phyloP scores from a whole-genome alignment of 2,888 invertebrate species.

The Emmelina monodactyla region DNA sequence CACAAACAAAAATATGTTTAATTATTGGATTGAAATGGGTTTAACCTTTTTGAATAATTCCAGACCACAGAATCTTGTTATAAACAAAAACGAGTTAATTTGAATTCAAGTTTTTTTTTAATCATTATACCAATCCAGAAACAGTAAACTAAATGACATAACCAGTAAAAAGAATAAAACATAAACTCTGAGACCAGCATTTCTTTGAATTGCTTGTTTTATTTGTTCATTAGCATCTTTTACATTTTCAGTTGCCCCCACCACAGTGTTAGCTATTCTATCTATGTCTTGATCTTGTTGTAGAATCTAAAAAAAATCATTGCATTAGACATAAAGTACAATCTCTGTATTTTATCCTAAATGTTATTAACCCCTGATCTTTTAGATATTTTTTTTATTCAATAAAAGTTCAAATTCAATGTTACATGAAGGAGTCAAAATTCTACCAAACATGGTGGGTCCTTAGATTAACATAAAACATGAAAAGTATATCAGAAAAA shows the following conservation, averaged over 20 bases:
- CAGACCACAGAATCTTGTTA: too few species aligned
- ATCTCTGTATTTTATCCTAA: too few species aligned
- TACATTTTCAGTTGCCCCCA: slow-evolving; percentile 94
- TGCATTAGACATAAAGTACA: too few species aligned
- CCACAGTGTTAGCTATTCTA: slow-evolving; percentile 85
- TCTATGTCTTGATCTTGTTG: slow-evolving; percentile 95
- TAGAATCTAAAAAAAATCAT: slow-evolving; percentile 72
- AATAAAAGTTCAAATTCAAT: too few species aligned
- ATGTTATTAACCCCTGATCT: too few species aligned
- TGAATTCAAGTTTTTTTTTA: too few species aligned
- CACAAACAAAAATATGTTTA: too few species aligned
- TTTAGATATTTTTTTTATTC: too few species aligned
- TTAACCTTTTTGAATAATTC: too few species aligned
- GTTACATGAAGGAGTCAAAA: too few species aligned
- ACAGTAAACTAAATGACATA: slow-evolving; percentile 93
- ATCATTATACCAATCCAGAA: slow-evolving; percentile 99
- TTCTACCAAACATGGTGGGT: slow-evolving; percentile 6
- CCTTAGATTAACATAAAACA: neutral
- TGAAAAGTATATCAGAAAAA: neutral
- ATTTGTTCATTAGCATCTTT: slow-evolving; percentile 97
- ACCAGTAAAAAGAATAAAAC: slow-evolving; percentile 94
- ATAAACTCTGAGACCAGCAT: slow-evolving; percentile 94
- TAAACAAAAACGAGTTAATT: too few species aligned
- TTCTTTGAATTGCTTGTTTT: slow-evolving; percentile 94
- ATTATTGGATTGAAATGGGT: too few species aligned